Evolutionary conservation across 2,888 invertebrate species (phyloP).

Genomic region (Eupeodes latifasciatus): DNA sequence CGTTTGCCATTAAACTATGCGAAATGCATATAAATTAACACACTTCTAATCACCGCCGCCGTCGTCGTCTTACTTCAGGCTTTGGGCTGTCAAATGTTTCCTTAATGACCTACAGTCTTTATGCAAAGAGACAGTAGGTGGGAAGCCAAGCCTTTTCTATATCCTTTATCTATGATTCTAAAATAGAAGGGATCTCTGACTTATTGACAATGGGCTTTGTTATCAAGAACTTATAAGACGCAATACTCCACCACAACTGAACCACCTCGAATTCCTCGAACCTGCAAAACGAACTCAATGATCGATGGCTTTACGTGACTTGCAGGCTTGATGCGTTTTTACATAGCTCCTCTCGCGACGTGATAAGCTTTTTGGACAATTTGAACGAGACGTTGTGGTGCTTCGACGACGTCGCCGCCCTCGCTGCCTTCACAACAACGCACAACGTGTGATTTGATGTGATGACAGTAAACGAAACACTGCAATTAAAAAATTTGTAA

Average conservation of each 20-base stretch:
- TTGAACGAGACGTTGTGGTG: conserved; percentile 23
- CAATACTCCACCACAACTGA: neutral
- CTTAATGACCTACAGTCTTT: conserved; percentile 25
- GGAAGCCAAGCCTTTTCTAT: conserved; percentile 20
- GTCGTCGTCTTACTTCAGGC: neutral
- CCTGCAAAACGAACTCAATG: conserved; percentile 50
- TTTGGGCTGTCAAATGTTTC: neutral
- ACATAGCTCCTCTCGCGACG: conserved; percentile 24
- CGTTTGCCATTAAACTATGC: conserved; percentile 66
- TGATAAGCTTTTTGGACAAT: conserved; percentile 55
- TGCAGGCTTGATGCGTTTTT: conserved; percentile 54
- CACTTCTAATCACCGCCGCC: neutral
- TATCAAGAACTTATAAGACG: neutral
- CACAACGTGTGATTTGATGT: neutral
- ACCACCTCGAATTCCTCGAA: conserved; percentile 61
- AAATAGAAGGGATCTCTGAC: neutral
- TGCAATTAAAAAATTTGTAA: conserved; percentile 75
- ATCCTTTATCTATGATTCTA: conserved; percentile 25
- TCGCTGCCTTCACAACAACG: neutral
- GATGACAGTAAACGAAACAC: conserved; percentile 31
- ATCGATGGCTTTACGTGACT: conserved; percentile 66
- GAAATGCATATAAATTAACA: conserved; percentile 49
- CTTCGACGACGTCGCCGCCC: neutral
- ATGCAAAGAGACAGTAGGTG: neutral
- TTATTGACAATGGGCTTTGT: neutral